Evolutionary conservation across 2,797 vertebrate genomes (phyloP), one percentile per base, ranked within the genome.

Genomic region (Myotis myotis): DNA sequence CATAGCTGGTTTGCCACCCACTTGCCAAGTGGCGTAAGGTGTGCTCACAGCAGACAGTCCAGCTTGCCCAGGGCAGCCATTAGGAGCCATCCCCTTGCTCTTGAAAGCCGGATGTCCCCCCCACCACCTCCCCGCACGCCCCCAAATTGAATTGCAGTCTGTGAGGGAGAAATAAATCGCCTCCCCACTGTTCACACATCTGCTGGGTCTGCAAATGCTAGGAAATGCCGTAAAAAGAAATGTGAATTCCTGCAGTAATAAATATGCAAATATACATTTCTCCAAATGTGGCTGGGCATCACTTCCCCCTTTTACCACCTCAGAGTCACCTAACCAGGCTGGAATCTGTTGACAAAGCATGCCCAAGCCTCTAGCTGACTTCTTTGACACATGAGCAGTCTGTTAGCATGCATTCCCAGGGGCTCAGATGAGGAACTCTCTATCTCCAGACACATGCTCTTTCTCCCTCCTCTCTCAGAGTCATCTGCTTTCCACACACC

Each of bases 161-260:
- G 4, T 55, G 72, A 60, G 60, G 49, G 94, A 87, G 90, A 95
- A 95, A 74, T 33, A 91, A 91, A 94, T 88, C 71, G 96, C 82
- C 57, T 91, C 72, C 97, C 96, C 51, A 83, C 97, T 79, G 96
- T 68, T 97, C 55, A 49, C 36, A 23, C 94, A 92, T 94, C 94
- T 97, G 96, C 62, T 96, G 88, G 57, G 86, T 87, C 95, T 96
- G 92, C 87, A 96, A 96, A 90, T 93, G 95, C 92, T 95, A 94
- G 93, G 90, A 78, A 94, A 86, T 23, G 47, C 83, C 41, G 38
- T 95, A 81, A 94, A 93, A 91, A 89, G 94, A 89, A 62, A 92
- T 87, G 60, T 38, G 93, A 81, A 72, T 80, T 94, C 86, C 93
- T 51, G 41, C 10, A 30, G 85, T 72, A 92, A 86, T 96, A 94